Evolutionary conservation across 2,888 invertebrate species (phyloP).

Genomic region (Andricus quercusramuli): DNA sequence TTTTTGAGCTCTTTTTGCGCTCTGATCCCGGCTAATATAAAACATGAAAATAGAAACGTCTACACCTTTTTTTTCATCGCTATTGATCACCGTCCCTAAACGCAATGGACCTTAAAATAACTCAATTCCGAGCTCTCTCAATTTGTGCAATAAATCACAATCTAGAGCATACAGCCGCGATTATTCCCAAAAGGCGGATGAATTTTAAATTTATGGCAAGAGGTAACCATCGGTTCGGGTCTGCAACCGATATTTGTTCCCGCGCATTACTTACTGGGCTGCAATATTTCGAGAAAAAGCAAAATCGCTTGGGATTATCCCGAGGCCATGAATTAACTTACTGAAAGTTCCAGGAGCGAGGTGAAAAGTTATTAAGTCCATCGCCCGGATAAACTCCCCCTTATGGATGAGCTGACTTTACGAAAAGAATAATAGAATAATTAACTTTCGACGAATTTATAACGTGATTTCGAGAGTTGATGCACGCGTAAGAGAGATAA

Average conservation of each 20-base stretch:
- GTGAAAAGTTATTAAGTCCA: slow-evolving; percentile 32
- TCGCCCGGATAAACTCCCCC: slow-evolving; percentile 15
- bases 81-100: slow-evolving; percentile 15
- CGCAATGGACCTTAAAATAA: slow-evolving; percentile 28
- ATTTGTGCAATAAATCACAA: slow-evolving; percentile 36
- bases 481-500: slow-evolving; percentile 25
- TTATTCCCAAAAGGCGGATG: slow-evolving; percentile 40
- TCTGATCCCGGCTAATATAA: background rate
- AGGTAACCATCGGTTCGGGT: slow-evolving; percentile 5
- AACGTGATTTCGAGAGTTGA: slow-evolving; percentile 29
- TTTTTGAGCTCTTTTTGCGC: too few relatives aligned
- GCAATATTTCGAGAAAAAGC: slow-evolving; percentile 33
- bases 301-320: slow-evolving; percentile 33
- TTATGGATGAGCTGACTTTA: slow-evolving; percentile 27
- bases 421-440: slow-evolving; percentile 33
- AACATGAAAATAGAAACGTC: background rate
- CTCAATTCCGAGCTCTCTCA: slow-evolving; percentile 22
- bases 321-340: slow-evolving; percentile 32
- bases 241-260: slow-evolving; percentile 33
- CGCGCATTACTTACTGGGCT: slow-evolving; percentile 8
- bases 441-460: slow-evolving; percentile 36
- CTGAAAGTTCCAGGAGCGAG: slow-evolving; percentile 28
- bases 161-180: slow-evolving; percentile 12
- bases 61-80: background rate
- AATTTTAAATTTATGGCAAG: slow-evolving; percentile 37